Evolutionary conservation across 2,797 vertebrate genomes (phyloP), one percentile per base, ranked within the genome.

Genomic region (Hippocampus kuda): DNA sequence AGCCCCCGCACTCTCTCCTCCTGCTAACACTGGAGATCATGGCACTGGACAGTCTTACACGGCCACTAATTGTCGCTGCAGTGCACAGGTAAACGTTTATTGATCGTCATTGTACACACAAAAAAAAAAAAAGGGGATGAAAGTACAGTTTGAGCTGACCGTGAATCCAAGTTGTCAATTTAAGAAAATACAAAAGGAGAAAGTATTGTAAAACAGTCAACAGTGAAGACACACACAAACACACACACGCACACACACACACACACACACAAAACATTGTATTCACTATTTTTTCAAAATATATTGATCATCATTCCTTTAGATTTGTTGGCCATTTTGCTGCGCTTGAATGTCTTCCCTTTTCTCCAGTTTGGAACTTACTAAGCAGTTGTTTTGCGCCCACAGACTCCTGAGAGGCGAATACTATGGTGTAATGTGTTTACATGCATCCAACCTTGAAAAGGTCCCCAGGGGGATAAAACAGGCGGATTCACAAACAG

Each of bases 1-100:
- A 84, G 68, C 51, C 30, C 15, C 51, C 49, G 42, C 18, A 46
- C 9, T 6, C 51, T 66, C 68, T 67, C 67, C 62, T 67, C 65
- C 75, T 70, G 65, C 68, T 74, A 79, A 85, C 77, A 65, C 70
- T 68, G 71, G 68, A 65, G 75, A 83, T 79, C 76, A 80, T 48
- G 51, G 77, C 76, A 74, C 70, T 66, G 72, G 67, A 54, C 71
- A 75, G 70, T 54, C 12, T 65, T 16, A 48, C 24, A 48, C 30
- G 24, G 12, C 13, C 2, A n/a, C n/a, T 64, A 5, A 24, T 6
- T 62, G 30, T 18, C 9, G 57, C 57, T 60, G 27, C 16, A 8
- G 57, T 22, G 7, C 38, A 22, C 60, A n/a, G 46, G 24, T 18
- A 38, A 34, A n/a, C 26, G 20, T 41, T 67, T 67, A 30, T 53